Evolutionary conservation across 53 echinoderm and acorn worm genomes (phyloP).

Genomic region (Luidia sarsii): DNA sequence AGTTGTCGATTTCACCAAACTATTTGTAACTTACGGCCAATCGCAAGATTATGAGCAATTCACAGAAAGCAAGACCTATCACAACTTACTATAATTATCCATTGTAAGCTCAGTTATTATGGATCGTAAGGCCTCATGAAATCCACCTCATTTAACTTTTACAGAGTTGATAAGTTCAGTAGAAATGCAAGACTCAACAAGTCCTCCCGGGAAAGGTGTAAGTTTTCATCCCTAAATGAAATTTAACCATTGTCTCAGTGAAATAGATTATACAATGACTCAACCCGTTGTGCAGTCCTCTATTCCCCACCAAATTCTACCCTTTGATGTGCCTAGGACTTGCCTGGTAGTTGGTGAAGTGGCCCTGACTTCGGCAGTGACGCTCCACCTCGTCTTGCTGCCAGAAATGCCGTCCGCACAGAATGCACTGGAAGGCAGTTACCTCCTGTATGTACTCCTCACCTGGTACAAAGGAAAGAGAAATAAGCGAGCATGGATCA

Average conservation of each 20-base stretch:
- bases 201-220: background rate
- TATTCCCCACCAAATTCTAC: background rate
- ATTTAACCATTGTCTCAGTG: background rate
- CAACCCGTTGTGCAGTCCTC: background rate
- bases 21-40: no score
- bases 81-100: no score
- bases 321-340: background rate
- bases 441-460: slow-evolving; percentile 51
- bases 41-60: no score
- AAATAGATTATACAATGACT: background rate
- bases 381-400: slow-evolving; percentile 46
- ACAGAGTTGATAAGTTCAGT: background rate
- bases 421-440: slow-evolving; percentile 42
- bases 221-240: background rate
- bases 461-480: no score
- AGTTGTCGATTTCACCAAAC: no score
- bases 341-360: slow-evolving; percentile 54
- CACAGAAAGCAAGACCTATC: no score
- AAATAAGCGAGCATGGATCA: no score
- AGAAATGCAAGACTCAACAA: background rate
- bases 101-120: no score
- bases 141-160: background rate
- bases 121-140: no score
- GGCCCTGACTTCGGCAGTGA: slow-evolving; percentile 48
- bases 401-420: slow-evolving; percentile 51